A percentile compares a stretch with the other conserved stretches of the same genome.
These are phyloP conservation scores for Cyclura pinguis DNA, from an alignment of 2,797 vertebrate genomes.

Conservation along the genomic window DNA sequence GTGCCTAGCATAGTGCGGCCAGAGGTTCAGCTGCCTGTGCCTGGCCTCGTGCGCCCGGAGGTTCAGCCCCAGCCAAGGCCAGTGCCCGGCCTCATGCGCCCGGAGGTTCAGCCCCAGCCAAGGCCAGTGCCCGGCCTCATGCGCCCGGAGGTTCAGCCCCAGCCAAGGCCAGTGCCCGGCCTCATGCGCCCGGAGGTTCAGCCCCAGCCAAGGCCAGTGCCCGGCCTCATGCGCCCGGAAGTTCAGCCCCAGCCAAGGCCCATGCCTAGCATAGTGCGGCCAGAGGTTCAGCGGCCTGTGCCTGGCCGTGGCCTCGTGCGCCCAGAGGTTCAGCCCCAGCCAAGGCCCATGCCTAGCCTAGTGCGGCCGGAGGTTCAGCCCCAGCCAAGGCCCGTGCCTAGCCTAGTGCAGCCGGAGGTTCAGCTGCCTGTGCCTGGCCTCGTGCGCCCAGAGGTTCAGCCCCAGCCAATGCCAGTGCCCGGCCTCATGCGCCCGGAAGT, in stretches of 20 bases:
- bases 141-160: not conserved
- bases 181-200: not conserved
- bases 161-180: not conserved
- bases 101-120: not conserved
- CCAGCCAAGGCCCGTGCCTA: not conserved
- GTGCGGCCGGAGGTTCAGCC: not conserved
- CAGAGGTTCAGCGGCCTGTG: not conserved
- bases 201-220: slow-evolving; percentile 9
- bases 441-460: not conserved
- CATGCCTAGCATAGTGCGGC: not conserved
- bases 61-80: not conserved
- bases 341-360: not conserved
- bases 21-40: not conserved
- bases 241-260: not conserved
- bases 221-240: slow-evolving; percentile 20
- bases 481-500: accelerated
- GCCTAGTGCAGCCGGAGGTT: not conserved
- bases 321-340: not conserved
- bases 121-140: not conserved
- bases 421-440: not conserved
- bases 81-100: too few species aligned
- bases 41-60: accelerated
- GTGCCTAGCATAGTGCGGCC: not conserved
- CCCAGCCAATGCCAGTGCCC: not conserved
- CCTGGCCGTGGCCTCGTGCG: not conserved